Conservation (phyloP, 2,888 invertebrate genomes). For the Notodonta ziczac region DNA sequence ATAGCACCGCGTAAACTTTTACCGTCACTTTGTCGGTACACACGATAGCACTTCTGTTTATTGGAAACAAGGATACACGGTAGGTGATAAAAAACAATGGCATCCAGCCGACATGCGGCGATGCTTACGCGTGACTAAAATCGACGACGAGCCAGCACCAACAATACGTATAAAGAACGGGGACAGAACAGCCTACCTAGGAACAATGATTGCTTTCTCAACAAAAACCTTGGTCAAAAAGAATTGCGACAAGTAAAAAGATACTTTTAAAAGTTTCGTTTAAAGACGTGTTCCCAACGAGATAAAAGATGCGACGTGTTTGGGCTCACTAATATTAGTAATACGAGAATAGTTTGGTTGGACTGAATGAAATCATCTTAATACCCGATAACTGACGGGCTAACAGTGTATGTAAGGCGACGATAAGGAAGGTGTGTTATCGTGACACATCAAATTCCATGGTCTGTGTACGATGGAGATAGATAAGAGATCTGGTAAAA, state of each 20-base stretch:
- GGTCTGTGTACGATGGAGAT: conserved; percentile 28
- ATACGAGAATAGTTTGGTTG: conserved; percentile 14
- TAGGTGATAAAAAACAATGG: conserved; percentile 45
- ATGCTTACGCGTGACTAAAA: conserved; percentile 75
- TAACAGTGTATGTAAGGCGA: conserved; percentile 33
- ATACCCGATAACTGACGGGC: conserved; percentile 29
- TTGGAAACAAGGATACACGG: conserved; percentile 15
- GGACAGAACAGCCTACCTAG: conserved; percentile 47
- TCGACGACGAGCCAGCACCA: conserved; percentile 53
- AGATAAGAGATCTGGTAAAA: conserved; percentile 41
- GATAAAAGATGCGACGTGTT: conserved; percentile 24
- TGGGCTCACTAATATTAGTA: conserved; percentile 25
- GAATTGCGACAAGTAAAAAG: conserved; percentile 24
- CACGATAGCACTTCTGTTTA: conserved; percentile 5
- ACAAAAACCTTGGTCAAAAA: conserved; percentile 30
- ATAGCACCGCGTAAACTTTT: conserved; percentile 2
- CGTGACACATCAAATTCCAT: conserved; percentile 48
- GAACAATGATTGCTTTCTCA: conserved; percentile 44
- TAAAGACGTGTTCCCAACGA: conserved; percentile 14
- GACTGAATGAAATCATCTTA: conserved; percentile 39
- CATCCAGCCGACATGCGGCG: conserved; percentile 65
- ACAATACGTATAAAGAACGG: conserved; percentile 54
- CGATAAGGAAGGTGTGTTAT: conserved; percentile 47
- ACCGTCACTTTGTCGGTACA: conserved; percentile 2
- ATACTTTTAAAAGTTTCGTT: conserved; percentile 21